A percentile compares a stretch with the other conserved stretches of the same genome.
phyloP scores from a whole-genome alignment of 2,888 invertebrate genomes.

The Tribolium freemani region DNA sequence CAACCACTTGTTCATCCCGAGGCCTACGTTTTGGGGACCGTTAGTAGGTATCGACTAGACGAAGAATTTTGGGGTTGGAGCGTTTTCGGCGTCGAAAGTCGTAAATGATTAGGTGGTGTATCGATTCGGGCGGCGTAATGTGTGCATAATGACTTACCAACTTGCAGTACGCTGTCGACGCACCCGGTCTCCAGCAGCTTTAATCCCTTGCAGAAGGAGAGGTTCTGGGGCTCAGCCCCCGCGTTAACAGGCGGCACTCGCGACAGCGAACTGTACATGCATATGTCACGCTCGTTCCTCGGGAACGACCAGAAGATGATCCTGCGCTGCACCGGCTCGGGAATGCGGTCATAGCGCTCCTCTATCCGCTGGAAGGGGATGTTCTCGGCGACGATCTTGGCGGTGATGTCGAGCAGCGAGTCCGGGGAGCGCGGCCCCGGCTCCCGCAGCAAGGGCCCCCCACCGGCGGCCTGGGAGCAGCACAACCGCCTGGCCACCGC shows the following conservation, averaged over 20 bases:
- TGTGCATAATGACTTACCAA: slow-evolving; percentile 76
- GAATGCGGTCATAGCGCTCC: slow-evolving; percentile 88
- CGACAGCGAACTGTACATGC: slow-evolving; percentile 89
- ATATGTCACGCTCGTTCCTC: slow-evolving; percentile 88
- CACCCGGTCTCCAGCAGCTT: slow-evolving; percentile 86
- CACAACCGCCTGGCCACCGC: slow-evolving; percentile 69
- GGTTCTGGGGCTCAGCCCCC: slow-evolving; percentile 80
- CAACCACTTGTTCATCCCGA: slow-evolving; percentile 52
- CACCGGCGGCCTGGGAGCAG: slow-evolving; percentile 67
- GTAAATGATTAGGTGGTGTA: neutral
- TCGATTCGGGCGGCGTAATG: too few relatives aligned
- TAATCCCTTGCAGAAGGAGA: slow-evolving; percentile 89
- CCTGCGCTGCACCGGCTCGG: slow-evolving; percentile 88
- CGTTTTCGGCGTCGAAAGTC: neutral
- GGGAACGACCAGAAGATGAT: slow-evolving; percentile 93
- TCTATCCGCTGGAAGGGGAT: slow-evolving; percentile 90
- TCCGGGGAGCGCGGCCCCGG: slow-evolving; percentile 73
- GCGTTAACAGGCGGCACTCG: slow-evolving; percentile 69
- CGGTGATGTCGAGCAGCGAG: slow-evolving; percentile 85
- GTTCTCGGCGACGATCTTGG: slow-evolving; percentile 86
- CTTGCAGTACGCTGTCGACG: slow-evolving; percentile 89
- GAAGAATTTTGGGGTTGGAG: neutral
- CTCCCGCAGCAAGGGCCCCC: slow-evolving; percentile 61
- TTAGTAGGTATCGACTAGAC: slow-evolving; percentile 38
- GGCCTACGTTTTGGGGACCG: slow-evolving; percentile 48